phyloP scores from a whole-genome alignment of 1,140 invertebrate species.

The Gryon sp. region DNA sequence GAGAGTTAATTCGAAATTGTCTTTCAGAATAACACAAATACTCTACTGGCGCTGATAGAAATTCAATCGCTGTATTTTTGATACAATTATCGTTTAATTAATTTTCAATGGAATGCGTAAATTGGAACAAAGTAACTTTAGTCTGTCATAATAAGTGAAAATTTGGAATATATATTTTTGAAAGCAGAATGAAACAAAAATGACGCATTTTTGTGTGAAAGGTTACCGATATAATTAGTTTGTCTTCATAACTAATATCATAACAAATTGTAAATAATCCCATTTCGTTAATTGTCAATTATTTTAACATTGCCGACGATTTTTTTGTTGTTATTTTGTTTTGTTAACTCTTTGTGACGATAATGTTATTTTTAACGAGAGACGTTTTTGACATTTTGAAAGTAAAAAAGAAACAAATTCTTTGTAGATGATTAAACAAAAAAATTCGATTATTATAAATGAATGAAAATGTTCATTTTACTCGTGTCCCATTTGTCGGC shows the following conservation, averaged over 20 bases:
- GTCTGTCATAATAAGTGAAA: constrained; percentile 44
- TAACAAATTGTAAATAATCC: constrained; percentile 45
- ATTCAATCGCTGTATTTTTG: constrained; percentile 24
- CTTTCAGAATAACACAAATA: constrained; percentile 4
- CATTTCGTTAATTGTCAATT: constrained; percentile 34
- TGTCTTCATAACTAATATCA: constrained; percentile 38
- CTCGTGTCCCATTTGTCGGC: too few relatives aligned
- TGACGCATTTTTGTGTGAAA: constrained; percentile 23
- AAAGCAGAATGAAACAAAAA: constrained; percentile 12
- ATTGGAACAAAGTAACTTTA: constrained; percentile 49
- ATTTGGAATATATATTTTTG: constrained; percentile 24
- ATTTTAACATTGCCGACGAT: constrained; percentile 3
- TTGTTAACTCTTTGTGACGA: constrained; percentile 21
- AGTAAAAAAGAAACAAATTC: too few relatives aligned
- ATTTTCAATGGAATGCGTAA: constrained; percentile 49
- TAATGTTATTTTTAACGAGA: constrained; percentile 21
- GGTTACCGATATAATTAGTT: constrained; percentile 42
- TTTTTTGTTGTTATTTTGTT: too few relatives aligned
- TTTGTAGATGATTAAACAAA: too few relatives aligned
- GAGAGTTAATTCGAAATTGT: not conserved
- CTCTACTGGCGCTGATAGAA: constrained; percentile 2
- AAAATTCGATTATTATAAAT: not conserved
- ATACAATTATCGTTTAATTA: constrained; percentile 48
- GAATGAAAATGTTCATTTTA: too few relatives aligned
- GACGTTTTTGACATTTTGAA: constrained; percentile 4